Base-by-base conservation (phyloP, 2,888 invertebrate genomes). In the Keiferia lycopersicella region DNA sequence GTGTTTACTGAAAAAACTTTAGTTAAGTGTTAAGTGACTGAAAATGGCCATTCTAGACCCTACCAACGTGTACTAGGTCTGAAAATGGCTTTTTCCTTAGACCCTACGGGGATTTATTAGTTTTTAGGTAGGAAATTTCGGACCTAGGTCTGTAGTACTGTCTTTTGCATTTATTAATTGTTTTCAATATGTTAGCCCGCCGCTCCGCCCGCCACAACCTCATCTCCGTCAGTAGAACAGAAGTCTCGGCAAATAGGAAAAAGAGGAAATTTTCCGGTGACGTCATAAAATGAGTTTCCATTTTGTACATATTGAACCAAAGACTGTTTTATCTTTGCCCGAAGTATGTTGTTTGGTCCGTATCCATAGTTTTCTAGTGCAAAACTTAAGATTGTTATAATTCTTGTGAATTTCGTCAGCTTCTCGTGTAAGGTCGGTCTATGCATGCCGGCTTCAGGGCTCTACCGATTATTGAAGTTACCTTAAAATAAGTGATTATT, bases 401-500 rank as follows among this genome's bases (percentile, higher is more conserved):
- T 4, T 34, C n/a, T 34, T 34, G 30, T 56, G 26, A 56, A 30
- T 34, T 56, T 26, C 20, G n/a, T 53, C 53, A 12, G 26, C 20
- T 53, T 53, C 53, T n/a, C 22, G n/a, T 22, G 7, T 56, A 16
- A 34, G 30, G 12, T 34, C 56, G n/a, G 34, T 34, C 26, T 26
- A 26, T 34, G 56, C 14, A 16, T 20, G 11, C n/a, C 30, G 76
- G 71, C 72, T 73, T 74, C 70, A 76, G 70, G 79, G 77, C 79
- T 68, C 69, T 69, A 82, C 80, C 78, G 81, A 78, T 82, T 89
- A 87, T 87, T 86, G 79, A 88, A 91, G 89, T 91, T 91, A 91
- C 90, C 90, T 83, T 90, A 86, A 65, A 71, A 30, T 88, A 87
- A 88, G 88, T 75, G 71, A 87, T 86, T 88, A 88, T 90, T 91